These are phyloP conservation scores for Crocidura indochinensis DNA, from an alignment of 2,797 vertebrate species.

Conservation along the genomic window DNA sequence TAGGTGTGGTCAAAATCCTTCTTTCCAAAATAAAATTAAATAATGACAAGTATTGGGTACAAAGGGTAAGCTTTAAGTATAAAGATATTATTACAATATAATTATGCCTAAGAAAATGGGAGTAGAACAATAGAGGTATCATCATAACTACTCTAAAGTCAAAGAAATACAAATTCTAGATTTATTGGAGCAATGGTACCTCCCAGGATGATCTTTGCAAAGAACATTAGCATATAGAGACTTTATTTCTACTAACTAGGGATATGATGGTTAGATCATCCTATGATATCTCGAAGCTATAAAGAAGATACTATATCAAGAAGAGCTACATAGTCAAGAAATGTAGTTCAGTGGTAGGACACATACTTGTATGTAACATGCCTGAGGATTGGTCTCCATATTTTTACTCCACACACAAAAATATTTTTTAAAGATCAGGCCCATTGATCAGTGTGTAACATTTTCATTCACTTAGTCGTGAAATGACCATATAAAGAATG, in stretches of 20 bases:
- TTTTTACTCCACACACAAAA: no score
- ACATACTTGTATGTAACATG: no score
- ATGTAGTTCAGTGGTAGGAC: background rate
- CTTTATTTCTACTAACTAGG: background rate
- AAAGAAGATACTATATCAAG: background rate
- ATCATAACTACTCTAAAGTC: background rate
- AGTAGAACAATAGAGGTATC: background rate
- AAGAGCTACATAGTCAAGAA: background rate
- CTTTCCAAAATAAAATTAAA: no score
- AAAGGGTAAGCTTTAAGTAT: background rate
- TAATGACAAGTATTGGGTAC: background rate
- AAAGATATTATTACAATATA: background rate
- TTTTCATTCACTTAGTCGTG: background rate
- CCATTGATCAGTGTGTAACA: background rate
- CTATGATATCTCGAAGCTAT: no score
- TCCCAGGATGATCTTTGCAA: background rate
- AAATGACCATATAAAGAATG: conserved; percentile 1
- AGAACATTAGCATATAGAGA: conserved; percentile 22
- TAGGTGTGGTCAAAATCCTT: no score
- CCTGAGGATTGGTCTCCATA: no score
- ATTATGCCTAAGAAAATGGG: conserved; percentile 13
- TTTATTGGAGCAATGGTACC: conserved; percentile 6
- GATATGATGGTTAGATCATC: background rate
- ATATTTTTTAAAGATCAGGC: no score
- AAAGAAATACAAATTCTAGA: background rate